Conservation (phyloP, 1,140 invertebrate species). For the Gonatopus flavifemur region DNA sequence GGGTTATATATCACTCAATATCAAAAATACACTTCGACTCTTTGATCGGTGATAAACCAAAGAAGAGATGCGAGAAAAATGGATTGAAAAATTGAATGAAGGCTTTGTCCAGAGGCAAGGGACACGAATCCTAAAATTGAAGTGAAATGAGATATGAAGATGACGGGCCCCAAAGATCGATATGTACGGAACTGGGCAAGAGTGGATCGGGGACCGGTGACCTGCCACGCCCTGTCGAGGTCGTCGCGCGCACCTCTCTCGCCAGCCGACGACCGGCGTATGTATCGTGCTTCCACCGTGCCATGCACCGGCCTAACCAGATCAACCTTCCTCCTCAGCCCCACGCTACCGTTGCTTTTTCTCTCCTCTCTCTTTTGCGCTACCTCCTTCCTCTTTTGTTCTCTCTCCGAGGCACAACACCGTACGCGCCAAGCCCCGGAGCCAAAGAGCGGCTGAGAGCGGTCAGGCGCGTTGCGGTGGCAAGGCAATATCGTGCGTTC, state of each 20-base stretch:
- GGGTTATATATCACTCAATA: no score
- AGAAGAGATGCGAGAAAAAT: not conserved
- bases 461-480: no score
- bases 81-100: no score
- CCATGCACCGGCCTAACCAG: constrained; percentile 51
- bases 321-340: constrained; percentile 45
- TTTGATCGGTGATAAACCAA: not conserved
- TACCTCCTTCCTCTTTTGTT: not conserved
- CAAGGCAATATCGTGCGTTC: no score
- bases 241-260: constrained; percentile 48
- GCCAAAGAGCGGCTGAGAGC: no score
- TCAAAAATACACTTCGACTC: no score
- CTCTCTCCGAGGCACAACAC: no score
- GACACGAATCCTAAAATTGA: no score
- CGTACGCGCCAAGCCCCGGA: no score
- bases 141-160: no score
- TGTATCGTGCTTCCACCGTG: constrained; percentile 33
- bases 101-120: no score
- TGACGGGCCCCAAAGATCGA: no score
- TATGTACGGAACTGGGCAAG: constrained; percentile 39
- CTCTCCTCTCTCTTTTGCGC: not conserved
- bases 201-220: constrained; percentile 45
- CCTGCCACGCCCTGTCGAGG: constrained; percentile 54
- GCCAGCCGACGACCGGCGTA: constrained; percentile 31
- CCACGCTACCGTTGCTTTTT: constrained; percentile 13